These are phyloP conservation scores for Imbricaverruca yamaguchii DNA, from an alignment of 2,888 invertebrate genomes.

Conservation along the genomic window DNA sequence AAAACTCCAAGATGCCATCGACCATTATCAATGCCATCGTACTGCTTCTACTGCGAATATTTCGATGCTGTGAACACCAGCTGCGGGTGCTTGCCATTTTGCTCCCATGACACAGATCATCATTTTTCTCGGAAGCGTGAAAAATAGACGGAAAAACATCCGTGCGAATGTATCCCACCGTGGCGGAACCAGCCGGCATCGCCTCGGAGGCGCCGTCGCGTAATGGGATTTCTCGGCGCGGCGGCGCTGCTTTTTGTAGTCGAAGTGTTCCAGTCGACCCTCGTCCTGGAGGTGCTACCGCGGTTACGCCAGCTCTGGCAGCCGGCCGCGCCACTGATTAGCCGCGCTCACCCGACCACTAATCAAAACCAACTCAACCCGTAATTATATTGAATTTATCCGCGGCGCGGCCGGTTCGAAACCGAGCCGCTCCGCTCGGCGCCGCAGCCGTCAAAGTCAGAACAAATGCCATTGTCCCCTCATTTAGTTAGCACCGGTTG, in stretches of 20 bases:
- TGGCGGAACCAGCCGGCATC: too few species aligned
- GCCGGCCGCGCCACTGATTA: not conserved
- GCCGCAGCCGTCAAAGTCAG: not conserved
- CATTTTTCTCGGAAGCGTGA: conserved; percentile 32
- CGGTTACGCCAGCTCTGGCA: not conserved
- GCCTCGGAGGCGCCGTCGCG: too few species aligned
- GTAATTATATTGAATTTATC: not conserved
- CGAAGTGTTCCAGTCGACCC: not conserved
- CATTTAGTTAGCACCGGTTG: too few species aligned
- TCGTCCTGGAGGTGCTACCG: not conserved
- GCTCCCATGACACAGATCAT: conserved; percentile 16
- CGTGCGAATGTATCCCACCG: too few species aligned
- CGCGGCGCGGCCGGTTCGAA: not conserved
- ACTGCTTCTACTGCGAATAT: too few species aligned
- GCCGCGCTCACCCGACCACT: not conserved
- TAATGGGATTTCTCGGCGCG: too few species aligned
- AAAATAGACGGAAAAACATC: too few species aligned
- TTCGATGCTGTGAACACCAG: too few species aligned
- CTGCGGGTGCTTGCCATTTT: too few species aligned
- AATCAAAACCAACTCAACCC: conserved; percentile 8
- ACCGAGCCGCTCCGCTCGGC: not conserved
- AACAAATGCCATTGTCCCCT: not conserved
- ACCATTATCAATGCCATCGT: too few species aligned
- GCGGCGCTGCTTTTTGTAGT: not conserved
- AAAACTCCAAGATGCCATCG: too few species aligned